These are phyloP conservation scores for Chymomyza caudatula DNA, from an alignment of 2,888 invertebrate species.

Conservation along the genomic window DNA sequence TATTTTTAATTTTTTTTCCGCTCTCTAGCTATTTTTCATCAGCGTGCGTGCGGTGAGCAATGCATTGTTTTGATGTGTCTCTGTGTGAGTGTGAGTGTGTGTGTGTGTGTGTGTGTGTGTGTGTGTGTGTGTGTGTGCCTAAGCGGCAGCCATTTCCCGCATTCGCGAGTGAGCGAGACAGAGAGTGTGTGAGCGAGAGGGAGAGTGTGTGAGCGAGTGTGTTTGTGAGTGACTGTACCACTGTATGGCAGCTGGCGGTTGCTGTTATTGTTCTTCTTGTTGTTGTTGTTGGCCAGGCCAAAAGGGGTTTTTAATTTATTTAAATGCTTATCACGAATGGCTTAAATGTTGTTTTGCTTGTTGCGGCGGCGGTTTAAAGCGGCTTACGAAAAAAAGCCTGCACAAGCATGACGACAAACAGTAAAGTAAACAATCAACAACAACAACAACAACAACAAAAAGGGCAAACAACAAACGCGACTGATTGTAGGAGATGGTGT, in stretches of 20 bases:
- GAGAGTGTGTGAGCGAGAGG: not conserved
- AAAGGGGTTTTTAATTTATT: constrained; percentile 69
- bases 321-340: constrained; percentile 74
- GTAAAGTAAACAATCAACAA: constrained; percentile 16
- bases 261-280: no score
- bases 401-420: not conserved
- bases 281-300: not conserved
- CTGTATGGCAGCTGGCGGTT: not conserved
- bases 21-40: constrained; percentile 65
- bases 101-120: constrained; percentile 4
- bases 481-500: no score
- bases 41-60: constrained; percentile 54
- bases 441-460: not conserved
- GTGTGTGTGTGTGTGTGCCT: constrained; percentile 22
- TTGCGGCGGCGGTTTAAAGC: constrained; percentile 68
- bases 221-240: constrained; percentile 35
- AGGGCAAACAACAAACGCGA: not conserved
- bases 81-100: not conserved
- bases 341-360: constrained; percentile 71
- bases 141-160: no score
- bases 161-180: not conserved
- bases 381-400: constrained; percentile 51
- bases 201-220: constrained; percentile 17
- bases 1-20: constrained; percentile 26
- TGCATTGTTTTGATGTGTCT: constrained; percentile 41